phyloP scores from a whole-genome alignment of 2,888 invertebrate species.

The Parnassius orleans region DNA sequence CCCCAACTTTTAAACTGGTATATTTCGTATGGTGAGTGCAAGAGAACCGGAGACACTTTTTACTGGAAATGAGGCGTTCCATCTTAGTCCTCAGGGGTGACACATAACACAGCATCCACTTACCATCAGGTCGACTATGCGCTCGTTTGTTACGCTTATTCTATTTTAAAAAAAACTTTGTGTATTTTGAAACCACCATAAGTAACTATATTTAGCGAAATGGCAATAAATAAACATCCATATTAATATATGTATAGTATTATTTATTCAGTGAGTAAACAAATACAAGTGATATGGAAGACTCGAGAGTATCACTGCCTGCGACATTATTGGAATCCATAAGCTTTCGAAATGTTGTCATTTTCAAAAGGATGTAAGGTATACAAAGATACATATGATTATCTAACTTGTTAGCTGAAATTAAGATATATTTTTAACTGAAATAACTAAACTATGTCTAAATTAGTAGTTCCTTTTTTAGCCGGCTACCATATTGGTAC shows the following conservation, averaged over 20 bases:
- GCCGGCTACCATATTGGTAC: constrained; percentile 12
- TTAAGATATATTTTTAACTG: constrained; percentile 6
- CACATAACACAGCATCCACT: too few species aligned
- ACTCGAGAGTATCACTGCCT: constrained; percentile 30
- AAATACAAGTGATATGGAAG: constrained; percentile 32
- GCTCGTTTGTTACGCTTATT: too few species aligned
- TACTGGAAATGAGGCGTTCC: too few species aligned
- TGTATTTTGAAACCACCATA: too few species aligned
- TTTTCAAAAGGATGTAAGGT: constrained; percentile 20
- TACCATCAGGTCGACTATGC: too few species aligned
- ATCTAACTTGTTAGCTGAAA: neutral
- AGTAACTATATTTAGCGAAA: too few species aligned
- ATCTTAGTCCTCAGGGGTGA: too few species aligned
- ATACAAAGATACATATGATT: neutral
- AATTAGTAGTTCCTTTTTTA: constrained; percentile 37
- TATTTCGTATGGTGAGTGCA: too few species aligned
- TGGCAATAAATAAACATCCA: too few species aligned
- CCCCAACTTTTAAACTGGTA: too few species aligned
- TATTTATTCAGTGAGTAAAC: constrained; percentile 32
- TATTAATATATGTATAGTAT: neutral
- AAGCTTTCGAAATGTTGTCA: constrained; percentile 26
- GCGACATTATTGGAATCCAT: constrained; percentile 42
- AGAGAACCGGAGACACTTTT: too few species aligned
- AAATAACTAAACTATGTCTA: constrained; percentile 27
- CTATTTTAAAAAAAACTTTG: too few species aligned